A percentile compares a stretch with the other conserved stretches of the same genome.
Conservation (phyloP, 2,888 invertebrate species). For the Punctoribates punctum region DNA sequence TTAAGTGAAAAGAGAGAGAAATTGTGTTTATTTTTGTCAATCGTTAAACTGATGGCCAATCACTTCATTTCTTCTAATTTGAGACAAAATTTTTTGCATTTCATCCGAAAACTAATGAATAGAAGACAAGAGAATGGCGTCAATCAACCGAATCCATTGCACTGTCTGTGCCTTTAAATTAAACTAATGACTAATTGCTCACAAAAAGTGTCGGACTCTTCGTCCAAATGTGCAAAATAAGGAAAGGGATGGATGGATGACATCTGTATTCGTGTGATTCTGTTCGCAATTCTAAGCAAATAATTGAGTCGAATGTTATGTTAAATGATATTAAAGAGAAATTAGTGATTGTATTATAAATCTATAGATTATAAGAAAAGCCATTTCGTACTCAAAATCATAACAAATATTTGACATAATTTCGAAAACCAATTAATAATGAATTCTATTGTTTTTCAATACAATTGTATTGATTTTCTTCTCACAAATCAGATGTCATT, state of each 20-base stretch:
- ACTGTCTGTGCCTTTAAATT: slow-evolving; percentile 35
- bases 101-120: neutral
- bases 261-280: slow-evolving; percentile 11
- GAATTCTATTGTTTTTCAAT: neutral
- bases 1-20: neutral
- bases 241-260: neutral
- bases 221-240: neutral
- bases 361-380: neutral
- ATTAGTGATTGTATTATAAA: slow-evolving; percentile 20
- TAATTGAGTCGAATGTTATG: neutral
- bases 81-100: slow-evolving; percentile 18
- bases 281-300: neutral
- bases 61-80: neutral
- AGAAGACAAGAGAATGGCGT: neutral
- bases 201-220: slow-evolving; percentile 9
- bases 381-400: no score
- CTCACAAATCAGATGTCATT: slow-evolving; percentile 9
- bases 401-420: no score
- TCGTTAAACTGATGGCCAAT: slow-evolving; percentile 1
- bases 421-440: neutral
- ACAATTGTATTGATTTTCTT: neutral
- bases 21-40: neutral
- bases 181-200: slow-evolving; percentile 33
- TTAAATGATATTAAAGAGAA: neutral
- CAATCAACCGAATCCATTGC: slow-evolving; percentile 20